phyloP scores from a whole-genome alignment of 2,113 vertebrate species.

The Chelonoidis abingdonii region DNA sequence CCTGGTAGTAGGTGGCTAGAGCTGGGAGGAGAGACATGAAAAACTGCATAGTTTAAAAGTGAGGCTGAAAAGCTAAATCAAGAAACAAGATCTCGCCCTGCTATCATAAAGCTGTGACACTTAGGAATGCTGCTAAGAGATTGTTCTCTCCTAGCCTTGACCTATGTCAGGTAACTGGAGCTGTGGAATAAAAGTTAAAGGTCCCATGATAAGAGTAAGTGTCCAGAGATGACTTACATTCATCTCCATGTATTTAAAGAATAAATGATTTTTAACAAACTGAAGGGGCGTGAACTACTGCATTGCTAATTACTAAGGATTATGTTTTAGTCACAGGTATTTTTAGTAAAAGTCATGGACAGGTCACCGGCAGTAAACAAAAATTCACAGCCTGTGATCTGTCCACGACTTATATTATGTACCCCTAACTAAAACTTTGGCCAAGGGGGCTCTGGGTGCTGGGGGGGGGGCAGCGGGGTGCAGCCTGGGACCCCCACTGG shows the following conservation, averaged over 20 bases:
- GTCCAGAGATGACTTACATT: neutral
- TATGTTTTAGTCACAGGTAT: too few relatives aligned
- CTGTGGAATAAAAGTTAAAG: neutral
- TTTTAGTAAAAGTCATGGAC: too few relatives aligned
- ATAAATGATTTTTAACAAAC: neutral
- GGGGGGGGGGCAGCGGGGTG: too few relatives aligned
- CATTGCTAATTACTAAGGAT: neutral
- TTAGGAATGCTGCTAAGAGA: neutral
- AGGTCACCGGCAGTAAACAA: too few relatives aligned
- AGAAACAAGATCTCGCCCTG: neutral
- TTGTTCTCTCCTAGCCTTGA: neutral
- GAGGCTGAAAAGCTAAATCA: neutral
- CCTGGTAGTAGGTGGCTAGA: neutral
- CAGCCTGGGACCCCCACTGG: too few relatives aligned
- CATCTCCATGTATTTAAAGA: neutral
- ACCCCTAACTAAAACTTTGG: too few relatives aligned
- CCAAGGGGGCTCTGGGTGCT: too few relatives aligned
- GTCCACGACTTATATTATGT: too few relatives aligned
- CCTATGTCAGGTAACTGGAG: neutral
- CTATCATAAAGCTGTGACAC: neutral
- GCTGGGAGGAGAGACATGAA: neutral
- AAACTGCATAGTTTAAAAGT: neutral
- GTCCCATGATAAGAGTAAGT: neutral
- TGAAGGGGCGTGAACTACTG: neutral
- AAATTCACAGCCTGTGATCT: too few relatives aligned